phyloP scores from a whole-genome alignment of 1,140 invertebrate species.

The Drosophila leontia region DNA sequence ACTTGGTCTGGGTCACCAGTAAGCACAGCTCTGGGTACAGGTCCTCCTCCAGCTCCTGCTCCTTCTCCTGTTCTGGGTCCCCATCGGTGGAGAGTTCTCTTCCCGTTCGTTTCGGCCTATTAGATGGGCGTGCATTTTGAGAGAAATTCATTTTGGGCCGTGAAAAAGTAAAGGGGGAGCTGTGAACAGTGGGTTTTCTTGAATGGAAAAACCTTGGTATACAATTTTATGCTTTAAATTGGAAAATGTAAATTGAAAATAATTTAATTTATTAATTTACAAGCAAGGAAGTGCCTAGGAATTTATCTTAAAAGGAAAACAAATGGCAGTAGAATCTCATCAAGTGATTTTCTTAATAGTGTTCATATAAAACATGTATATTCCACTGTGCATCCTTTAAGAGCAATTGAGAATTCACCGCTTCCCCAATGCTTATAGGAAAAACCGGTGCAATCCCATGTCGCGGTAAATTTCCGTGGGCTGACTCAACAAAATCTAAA shows the following conservation, averaged over 20 bases:
- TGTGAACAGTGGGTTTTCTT: conserved; percentile 17
- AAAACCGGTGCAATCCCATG: conserved; percentile 48
- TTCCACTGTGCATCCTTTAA: conserved; percentile 37
- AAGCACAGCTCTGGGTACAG: conserved; percentile 1
- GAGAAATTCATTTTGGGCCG: conserved; percentile 13
- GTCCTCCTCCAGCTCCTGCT: conserved; percentile 1
- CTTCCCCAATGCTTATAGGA: conserved; percentile 39
- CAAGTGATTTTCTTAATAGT: too few relatives aligned
- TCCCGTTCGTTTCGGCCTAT: conserved; percentile 59
- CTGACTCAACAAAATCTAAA: conserved; percentile 65
- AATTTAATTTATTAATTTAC: not conserved
- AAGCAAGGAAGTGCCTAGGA: too few relatives aligned
- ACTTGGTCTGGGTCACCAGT: conserved; percentile 24
- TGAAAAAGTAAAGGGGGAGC: conserved; percentile 8
- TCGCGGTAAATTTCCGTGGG: conserved; percentile 11
- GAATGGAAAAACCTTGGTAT: not conserved
- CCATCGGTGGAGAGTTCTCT: conserved; percentile 1
- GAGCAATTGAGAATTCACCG: conserved; percentile 59
- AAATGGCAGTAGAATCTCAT: too few relatives aligned
- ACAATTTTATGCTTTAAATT: not conserved
- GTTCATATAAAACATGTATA: too few relatives aligned
- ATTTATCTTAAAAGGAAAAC: too few relatives aligned
- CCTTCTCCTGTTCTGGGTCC: not conserved
- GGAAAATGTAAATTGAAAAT: too few relatives aligned
- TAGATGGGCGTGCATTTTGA: conserved; percentile 53